Conservation (phyloP, 2,113 vertebrate genomes). For the Ivindomyrus marchei region DNA sequence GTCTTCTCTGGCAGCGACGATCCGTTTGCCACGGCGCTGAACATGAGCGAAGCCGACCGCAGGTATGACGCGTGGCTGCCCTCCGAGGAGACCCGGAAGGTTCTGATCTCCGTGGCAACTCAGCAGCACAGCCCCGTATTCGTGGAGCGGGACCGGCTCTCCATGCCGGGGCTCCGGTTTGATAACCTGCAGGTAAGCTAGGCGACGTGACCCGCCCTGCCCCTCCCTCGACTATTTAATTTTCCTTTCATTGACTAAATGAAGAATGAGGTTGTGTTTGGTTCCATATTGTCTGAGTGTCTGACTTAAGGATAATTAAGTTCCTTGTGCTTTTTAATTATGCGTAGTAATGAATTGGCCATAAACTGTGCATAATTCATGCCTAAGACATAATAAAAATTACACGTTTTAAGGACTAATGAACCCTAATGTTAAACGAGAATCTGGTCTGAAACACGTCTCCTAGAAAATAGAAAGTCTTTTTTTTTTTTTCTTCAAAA, state of each 20-base stretch:
- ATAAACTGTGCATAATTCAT: neutral
- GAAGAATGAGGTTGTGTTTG: neutral
- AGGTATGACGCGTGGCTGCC: slow-evolving; percentile 94
- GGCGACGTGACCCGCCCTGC: neutral
- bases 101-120: slow-evolving; percentile 74
- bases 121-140: slow-evolving; percentile 74
- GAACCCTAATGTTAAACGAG: neutral
- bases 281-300: neutral
- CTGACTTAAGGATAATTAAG: neutral
- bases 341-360: neutral
- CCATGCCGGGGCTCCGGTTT: slow-evolving; percentile 95
- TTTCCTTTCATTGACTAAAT: neutral
- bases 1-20: slow-evolving; percentile 87
- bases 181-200: slow-evolving; percentile 87
- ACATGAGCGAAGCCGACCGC: slow-evolving; percentile 85
- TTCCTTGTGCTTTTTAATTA: neutral
- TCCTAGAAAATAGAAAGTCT: neutral
- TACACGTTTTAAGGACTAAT: neutral
- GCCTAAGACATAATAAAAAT: neutral
- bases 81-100: slow-evolving; percentile 72
- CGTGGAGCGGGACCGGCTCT: slow-evolving; percentile 76
- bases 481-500: neutral
- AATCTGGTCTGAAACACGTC: neutral
- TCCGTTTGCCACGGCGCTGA: slow-evolving; percentile 85
- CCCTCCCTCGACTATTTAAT: neutral